Percentiles rank a stretch among this genome's conserved stretches.
phyloP scores from a whole-genome alignment of 2,888 invertebrate genomes.

The Argynnis bischoffii region DNA sequence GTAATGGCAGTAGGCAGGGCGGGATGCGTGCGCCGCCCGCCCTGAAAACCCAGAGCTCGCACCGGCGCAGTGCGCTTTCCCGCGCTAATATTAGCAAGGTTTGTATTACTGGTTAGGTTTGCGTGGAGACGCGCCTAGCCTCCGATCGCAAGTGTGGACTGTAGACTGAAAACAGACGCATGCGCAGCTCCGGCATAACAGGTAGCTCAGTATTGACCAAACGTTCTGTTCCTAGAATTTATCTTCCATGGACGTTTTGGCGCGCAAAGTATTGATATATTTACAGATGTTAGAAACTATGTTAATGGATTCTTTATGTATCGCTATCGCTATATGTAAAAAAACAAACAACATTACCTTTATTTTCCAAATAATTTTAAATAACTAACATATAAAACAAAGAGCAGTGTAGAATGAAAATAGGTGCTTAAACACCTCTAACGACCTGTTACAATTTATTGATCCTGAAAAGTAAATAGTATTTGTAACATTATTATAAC shows the following conservation, averaged over 20 bases:
- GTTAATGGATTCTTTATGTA: background rate
- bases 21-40: conserved; percentile 77
- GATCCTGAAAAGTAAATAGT: too few species aligned
- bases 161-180: conserved; percentile 43
- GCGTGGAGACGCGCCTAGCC: conserved; percentile 57
- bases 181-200: conserved; percentile 59
- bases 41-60: conserved; percentile 55
- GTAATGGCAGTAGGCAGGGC: conserved; percentile 23
- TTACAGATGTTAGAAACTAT: background rate
- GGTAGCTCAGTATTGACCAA: conserved; percentile 65
- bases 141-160: conserved; percentile 51
- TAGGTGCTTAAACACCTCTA: too few species aligned
- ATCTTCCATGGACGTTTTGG: conserved; percentile 18
- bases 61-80: conserved; percentile 47
- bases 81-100: conserved; percentile 61
- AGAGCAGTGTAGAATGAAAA: too few species aligned
- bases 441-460: too few species aligned
- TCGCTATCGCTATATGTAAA: too few species aligned
- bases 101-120: conserved; percentile 41
- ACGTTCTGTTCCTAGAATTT: conserved; percentile 39
- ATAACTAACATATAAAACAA: too few species aligned
- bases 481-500: too few species aligned
- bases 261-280: conserved; percentile 5
- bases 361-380: too few species aligned
- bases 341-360: too few species aligned